Percentiles rank a stretch among this genome's conserved stretches.
Conservation (phyloP, 2,888 invertebrate genomes). For the Artemia sinica region DNA sequence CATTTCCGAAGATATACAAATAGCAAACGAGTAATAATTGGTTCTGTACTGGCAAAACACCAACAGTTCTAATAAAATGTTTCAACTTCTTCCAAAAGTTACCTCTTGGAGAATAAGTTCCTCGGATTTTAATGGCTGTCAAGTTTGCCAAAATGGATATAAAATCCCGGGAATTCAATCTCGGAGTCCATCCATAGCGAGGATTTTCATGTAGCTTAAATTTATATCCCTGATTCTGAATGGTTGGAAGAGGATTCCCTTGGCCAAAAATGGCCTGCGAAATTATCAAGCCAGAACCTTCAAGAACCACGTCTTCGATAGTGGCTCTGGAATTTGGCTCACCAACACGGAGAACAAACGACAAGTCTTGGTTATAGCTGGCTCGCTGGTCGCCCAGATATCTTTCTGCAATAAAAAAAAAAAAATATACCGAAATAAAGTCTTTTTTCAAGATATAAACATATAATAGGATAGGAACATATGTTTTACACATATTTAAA, state of each 20-base stretch:
- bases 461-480: too few relatives aligned
- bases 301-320: slow-evolving; percentile 69
- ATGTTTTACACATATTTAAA: too few relatives aligned
- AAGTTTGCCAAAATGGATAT: slow-evolving; percentile 82
- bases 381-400: slow-evolving; percentile 77
- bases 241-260: slow-evolving; percentile 58
- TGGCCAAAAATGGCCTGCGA: slow-evolving; percentile 83
- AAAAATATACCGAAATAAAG: background rate
- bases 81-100: slow-evolving; percentile 26
- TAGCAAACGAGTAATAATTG: slow-evolving; percentile 6
- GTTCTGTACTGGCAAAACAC: slow-evolving; percentile 10
- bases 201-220: slow-evolving; percentile 83
- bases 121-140: slow-evolving; percentile 82
- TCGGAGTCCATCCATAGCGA: slow-evolving; percentile 84
- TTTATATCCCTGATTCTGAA: slow-evolving; percentile 51
- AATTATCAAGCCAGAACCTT: slow-evolving; percentile 63
- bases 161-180: slow-evolving; percentile 66
- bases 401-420: slow-evolving; percentile 37
- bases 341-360: slow-evolving; percentile 70
- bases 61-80: slow-evolving; percentile 11
- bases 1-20: background rate
- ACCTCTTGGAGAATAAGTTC: slow-evolving; percentile 67
- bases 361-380: slow-evolving; percentile 81
- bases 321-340: slow-evolving; percentile 63
- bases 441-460: too few relatives aligned